Conservation (phyloP, 1,140 invertebrate genomes). For the Hermetia illucens region DNA sequence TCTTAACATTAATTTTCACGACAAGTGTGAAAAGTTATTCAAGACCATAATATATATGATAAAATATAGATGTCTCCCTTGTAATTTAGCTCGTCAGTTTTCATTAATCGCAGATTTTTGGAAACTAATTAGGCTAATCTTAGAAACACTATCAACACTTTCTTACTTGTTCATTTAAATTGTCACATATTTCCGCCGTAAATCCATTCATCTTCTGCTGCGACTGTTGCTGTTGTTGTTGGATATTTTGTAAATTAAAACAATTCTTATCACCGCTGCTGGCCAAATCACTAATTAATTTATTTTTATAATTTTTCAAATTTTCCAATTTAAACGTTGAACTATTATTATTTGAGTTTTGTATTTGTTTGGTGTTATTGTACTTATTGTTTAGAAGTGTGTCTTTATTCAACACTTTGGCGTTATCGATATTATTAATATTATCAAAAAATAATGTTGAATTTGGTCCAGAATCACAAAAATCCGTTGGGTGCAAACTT, state of each 20-base stretch:
- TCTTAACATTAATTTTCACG: too few relatives aligned
- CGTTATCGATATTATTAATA: constrained; percentile 8
- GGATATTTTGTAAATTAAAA: too few relatives aligned
- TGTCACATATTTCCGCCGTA: constrained; percentile 28
- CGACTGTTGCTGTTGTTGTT: constrained; percentile 3
- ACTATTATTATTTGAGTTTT: constrained; percentile 27
- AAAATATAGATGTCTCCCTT: too few relatives aligned
- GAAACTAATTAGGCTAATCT: too few relatives aligned
- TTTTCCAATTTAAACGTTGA: constrained; percentile 29
- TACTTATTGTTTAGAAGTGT: neutral
- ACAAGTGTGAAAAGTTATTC: too few relatives aligned
- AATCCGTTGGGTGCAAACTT: constrained; percentile 27
- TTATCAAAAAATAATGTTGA: constrained; percentile 26
- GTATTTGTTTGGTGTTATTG: constrained; percentile 20
- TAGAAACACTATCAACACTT: too few relatives aligned
- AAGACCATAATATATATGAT: too few relatives aligned
- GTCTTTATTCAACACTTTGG: neutral
- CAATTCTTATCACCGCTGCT: too few relatives aligned
- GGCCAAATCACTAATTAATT: constrained; percentile 28
- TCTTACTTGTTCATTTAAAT: constrained; percentile 30
- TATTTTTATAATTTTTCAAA: constrained; percentile 29
- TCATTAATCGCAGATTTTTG: neutral
- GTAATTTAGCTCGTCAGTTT: neutral
- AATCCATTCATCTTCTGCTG: constrained; percentile 16
- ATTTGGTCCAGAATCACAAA: constrained; percentile 26